phyloP scores from a whole-genome alignment of 1,140 invertebrate genomes.

The Dryas iulia region DNA sequence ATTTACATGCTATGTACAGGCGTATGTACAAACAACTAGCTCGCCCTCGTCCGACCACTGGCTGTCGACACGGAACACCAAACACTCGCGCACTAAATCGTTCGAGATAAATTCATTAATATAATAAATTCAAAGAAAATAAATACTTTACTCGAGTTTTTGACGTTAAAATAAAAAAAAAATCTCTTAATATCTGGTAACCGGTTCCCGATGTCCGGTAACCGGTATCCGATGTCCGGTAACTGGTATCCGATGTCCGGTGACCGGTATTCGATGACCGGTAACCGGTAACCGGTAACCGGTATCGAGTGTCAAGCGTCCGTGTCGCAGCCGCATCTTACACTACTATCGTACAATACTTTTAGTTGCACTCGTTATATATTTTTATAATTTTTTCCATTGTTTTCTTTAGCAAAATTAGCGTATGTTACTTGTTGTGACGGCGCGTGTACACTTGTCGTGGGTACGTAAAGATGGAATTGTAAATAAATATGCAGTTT shows the following conservation, averaged over 20 bases:
- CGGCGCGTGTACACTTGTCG: slow-evolving; percentile 7
- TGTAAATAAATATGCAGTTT: background rate
- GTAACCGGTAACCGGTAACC: no score
- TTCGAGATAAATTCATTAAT: no score
- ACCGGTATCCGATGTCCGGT: background rate
- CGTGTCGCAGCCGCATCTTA: slow-evolving; percentile 5
- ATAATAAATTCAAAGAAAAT: no score
- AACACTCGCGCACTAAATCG: no score
- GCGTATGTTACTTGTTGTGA: slow-evolving; percentile 8
- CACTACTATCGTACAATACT: slow-evolving; percentile 29
- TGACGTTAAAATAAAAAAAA: background rate
- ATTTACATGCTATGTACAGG: slow-evolving; percentile 72
- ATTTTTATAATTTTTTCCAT: slow-evolving; percentile 30
- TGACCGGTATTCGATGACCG: background rate
- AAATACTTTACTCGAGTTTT: no score
- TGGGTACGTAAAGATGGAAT: background rate
- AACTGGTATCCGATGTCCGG: no score
- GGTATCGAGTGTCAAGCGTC: background rate
- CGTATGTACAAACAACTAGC: slow-evolving; percentile 54
- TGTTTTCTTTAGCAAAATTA: slow-evolving; percentile 21
- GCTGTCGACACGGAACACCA: background rate
- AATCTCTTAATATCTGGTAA: no score
- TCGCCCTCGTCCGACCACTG: slow-evolving; percentile 1
- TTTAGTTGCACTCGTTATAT: slow-evolving; percentile 40
- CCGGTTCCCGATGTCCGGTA: no score